Percentiles rank a stretch among this genome's conserved stretches.
These are phyloP conservation scores for Saccopteryx bilineata DNA, from an alignment of 2,113 vertebrate species.

Conservation along the genomic window DNA sequence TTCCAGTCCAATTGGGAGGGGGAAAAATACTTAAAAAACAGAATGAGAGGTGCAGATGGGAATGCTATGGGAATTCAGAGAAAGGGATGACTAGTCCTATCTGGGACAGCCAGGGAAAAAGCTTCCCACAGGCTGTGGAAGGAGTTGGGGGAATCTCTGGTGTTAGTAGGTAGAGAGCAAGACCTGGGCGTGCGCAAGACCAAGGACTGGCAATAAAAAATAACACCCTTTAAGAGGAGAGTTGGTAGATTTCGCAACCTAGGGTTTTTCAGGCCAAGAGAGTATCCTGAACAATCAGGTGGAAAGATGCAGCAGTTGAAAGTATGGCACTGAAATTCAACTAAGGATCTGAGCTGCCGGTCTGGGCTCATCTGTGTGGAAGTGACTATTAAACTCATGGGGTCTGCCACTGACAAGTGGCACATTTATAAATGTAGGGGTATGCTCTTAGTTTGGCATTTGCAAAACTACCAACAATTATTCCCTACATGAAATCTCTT, in stretches of 20 bases:
- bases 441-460: background rate
- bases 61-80: background rate
- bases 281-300: background rate
- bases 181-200: background rate
- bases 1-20: background rate
- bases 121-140: rapidly evolving
- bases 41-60: background rate
- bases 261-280: background rate
- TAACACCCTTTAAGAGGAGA: background rate
- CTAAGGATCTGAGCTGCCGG: background rate
- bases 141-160: no score
- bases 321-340: background rate
- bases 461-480: background rate
- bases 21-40: background rate
- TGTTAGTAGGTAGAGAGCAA: background rate
- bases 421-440: background rate
- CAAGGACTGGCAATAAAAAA: background rate
- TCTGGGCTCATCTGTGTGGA: no score
- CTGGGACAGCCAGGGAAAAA: background rate
- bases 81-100: background rate
- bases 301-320: background rate
- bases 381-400: background rate
- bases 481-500: background rate
- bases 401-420: background rate
- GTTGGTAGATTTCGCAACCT: background rate